Percentiles rank a stretch among this genome's conserved stretches.
Evolutionary conservation across 2,888 invertebrate species (phyloP).

Genomic region (Stenchaetothrips biformis): DNA sequence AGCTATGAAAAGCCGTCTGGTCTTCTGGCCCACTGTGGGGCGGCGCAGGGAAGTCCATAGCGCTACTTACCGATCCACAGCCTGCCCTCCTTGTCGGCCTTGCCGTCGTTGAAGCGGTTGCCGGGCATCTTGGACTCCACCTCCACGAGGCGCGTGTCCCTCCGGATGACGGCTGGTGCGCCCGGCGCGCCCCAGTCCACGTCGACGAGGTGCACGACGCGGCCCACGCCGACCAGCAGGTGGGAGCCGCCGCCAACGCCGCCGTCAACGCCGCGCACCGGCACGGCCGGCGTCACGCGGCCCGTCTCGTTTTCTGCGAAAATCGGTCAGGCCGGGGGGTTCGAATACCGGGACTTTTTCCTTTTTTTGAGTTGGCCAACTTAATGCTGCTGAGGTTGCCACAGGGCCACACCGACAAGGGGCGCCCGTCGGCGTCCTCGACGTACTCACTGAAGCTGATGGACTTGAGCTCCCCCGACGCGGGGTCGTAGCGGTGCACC

Average conservation of each 20-base stretch:
- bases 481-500: neutral
- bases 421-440: neutral
- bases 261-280: neutral
- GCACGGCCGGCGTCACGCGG: neutral
- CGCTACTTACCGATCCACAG: neutral
- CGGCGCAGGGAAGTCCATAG: too few relatives aligned
- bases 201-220: neutral
- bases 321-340: too few relatives aligned
- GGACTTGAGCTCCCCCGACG: neutral
- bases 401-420: too few relatives aligned
- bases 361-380: too few relatives aligned
- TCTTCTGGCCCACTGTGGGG: too few relatives aligned
- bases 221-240: constrained; percentile 4
- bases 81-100: neutral
- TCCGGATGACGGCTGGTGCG: neutral
- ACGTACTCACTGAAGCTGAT: neutral
- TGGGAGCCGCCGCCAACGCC: too few relatives aligned
- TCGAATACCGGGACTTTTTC: too few relatives aligned
- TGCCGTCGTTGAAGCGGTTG: constrained; percentile 22
- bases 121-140: neutral
- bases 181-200: constrained; percentile 5
- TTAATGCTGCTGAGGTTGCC: too few relatives aligned
- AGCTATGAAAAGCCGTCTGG: too few relatives aligned
- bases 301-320: neutral
- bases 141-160: neutral